These are phyloP conservation scores for Pristionchus exspectatus DNA, from an alignment of 2,888 invertebrate species.

Conservation along the genomic window DNA sequence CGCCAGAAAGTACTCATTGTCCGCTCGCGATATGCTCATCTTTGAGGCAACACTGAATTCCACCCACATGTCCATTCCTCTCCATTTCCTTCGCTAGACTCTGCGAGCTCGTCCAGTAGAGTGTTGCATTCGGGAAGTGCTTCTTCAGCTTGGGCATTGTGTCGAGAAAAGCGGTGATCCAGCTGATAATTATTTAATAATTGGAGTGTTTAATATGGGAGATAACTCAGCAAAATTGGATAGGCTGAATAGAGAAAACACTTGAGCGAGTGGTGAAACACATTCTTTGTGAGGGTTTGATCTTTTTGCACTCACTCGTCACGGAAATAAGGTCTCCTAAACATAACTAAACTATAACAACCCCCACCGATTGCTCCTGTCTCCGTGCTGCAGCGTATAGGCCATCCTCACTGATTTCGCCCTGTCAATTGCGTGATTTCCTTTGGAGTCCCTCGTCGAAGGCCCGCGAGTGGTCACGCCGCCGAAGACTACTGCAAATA, in stretches of 20 bases:
- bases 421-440: slow-evolving; percentile 66
- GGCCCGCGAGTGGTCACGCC: slow-evolving; percentile 62
- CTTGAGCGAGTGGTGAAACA: background rate
- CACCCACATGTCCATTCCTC: slow-evolving; percentile 74
- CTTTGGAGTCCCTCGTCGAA: slow-evolving; percentile 61
- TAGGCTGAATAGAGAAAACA: no score
- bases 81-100: slow-evolving; percentile 77
- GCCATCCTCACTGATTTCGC: slow-evolving; percentile 73
- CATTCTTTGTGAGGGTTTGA: no score
- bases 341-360: no score
- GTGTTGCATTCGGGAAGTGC: slow-evolving; percentile 59
- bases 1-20: no score
- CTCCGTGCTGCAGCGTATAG: slow-evolving; percentile 68
- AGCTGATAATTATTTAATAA: slow-evolving; percentile 58
- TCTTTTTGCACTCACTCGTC: no score
- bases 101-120: slow-evolving; percentile 72
- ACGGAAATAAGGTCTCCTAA: no score
- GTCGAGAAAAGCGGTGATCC: slow-evolving; percentile 66
- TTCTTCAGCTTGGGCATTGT: slow-evolving; percentile 58
- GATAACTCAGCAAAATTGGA: no score
- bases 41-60: no score
- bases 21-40: no score
- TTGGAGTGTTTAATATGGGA: background rate
- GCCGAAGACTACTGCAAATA: slow-evolving; percentile 64
- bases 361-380: background rate